Evolutionary conservation across 2,113 vertebrate species (phyloP).

Genomic region (Pogonocichla stellata): DNA sequence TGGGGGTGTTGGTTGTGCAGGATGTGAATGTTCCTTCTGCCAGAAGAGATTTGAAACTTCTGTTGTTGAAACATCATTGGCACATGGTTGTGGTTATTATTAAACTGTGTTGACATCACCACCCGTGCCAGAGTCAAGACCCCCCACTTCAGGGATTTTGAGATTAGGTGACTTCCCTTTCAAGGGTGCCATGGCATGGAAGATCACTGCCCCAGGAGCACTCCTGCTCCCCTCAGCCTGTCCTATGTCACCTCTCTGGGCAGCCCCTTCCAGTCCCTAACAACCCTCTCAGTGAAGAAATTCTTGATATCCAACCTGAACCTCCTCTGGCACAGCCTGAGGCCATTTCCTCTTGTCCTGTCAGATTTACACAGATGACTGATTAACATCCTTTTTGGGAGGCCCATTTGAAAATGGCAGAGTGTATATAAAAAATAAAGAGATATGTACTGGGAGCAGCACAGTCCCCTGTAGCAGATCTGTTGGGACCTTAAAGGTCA

Average conservation of each 20-base stretch:
- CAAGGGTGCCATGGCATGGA: neutral
- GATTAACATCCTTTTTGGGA: neutral
- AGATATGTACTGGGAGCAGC: neutral
- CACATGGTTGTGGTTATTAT: neutral
- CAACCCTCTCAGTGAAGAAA: neutral
- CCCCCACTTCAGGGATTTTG: neutral
- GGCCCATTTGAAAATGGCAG: neutral
- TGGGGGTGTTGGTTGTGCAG: neutral
- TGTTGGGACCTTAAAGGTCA: neutral
- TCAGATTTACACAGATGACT: neutral
- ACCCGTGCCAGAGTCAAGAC: neutral
- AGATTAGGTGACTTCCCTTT: neutral
- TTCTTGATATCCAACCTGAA: neutral
- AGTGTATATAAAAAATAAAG: neutral
- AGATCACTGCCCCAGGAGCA: neutral
- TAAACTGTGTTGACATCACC: neutral
- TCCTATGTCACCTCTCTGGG: neutral
- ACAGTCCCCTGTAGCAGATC: neutral
- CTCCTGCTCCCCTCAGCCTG: neutral
- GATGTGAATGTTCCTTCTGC: neutral
- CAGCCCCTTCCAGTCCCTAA: neutral
- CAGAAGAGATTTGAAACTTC: neutral
- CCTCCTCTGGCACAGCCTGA: neutral
- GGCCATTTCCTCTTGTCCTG: neutral
- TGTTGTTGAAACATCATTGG: neutral